These are phyloP conservation scores for Poecilia latipinna DNA, from an alignment of 2,113 vertebrate genomes.

Conservation along the genomic window DNA sequence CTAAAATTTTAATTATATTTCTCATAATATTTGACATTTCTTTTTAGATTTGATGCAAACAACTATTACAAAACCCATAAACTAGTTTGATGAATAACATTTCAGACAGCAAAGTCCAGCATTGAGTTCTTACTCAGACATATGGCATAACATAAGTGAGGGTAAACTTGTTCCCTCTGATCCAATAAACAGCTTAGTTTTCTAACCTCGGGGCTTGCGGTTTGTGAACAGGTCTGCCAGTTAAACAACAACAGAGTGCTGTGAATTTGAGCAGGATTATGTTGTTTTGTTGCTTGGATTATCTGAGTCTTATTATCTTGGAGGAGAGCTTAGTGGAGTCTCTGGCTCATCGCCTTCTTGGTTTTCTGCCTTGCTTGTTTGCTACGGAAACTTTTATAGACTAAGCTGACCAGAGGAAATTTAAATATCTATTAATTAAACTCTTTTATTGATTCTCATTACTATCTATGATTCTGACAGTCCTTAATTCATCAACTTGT, in stretches of 20 bases:
- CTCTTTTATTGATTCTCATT: too few relatives aligned
- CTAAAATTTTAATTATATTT: neutral
- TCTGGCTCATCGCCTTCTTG: conserved; percentile 35
- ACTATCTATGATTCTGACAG: too few relatives aligned
- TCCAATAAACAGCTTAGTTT: conserved; percentile 57
- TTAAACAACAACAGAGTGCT: conserved; percentile 48
- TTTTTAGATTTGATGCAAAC: neutral
- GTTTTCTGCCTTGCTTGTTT: conserved; percentile 3
- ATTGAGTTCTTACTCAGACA: conserved; percentile 26
- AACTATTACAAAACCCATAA: too few relatives aligned
- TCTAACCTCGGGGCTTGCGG: conserved; percentile 52
- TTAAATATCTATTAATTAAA: conserved; percentile 1
- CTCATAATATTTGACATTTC: neutral
- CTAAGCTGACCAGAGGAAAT: neutral
- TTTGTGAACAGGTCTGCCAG: conserved; percentile 57
- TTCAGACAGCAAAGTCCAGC: neutral
- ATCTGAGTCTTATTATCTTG: conserved; percentile 69
- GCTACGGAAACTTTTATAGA: conserved; percentile 26
- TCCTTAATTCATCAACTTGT: neutral
- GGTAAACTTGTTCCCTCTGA: conserved; percentile 47
- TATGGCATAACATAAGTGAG: conserved; percentile 45
- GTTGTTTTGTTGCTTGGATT: conserved; percentile 69
- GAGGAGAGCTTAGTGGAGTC: conserved; percentile 49
- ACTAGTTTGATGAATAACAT: neutral
- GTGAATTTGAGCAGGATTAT: conserved; percentile 62